phyloP scores from a whole-genome alignment of 37 sponge, comb jelly and placozoan genomes.

The Aphrocallistes beatrix region DNA sequence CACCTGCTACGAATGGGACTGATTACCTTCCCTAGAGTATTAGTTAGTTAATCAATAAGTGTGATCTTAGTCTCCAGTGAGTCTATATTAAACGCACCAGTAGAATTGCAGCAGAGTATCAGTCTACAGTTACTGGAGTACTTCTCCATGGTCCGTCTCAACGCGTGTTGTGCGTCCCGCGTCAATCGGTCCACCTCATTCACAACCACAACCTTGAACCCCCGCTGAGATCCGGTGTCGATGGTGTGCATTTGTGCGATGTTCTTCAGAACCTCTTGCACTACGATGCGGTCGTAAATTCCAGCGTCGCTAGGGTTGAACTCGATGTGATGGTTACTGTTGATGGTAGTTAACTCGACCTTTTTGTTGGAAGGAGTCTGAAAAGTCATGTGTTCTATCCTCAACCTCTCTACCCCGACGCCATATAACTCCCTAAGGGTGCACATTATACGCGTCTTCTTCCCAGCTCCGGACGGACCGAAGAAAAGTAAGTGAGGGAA shows the following conservation, averaged over 20 bases:
- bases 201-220: conserved; percentile 85
- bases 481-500: conserved; percentile 92
- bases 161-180: conserved; percentile 88
- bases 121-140: conserved; percentile 81
- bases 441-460: conserved; percentile 97
- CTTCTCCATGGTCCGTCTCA: conserved; percentile 98
- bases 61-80: too few relatives aligned
- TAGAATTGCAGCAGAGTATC: conserved; percentile 93
- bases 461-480: conserved; percentile 97
- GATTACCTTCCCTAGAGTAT: conserved; percentile 57
- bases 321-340: conserved; percentile 96
- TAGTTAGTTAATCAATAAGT: background rate
- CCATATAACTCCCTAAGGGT: conserved; percentile 89
- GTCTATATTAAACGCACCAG: conserved; percentile 44
- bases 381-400: conserved; percentile 81
- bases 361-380: conserved; percentile 98
- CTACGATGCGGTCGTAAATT: conserved; percentile 77
- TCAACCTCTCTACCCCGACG: conserved; percentile 80
- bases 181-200: conserved; percentile 86
- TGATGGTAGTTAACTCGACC: conserved; percentile 79
- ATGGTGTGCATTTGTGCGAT: conserved; percentile 80
- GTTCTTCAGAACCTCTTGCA: conserved; percentile 83
- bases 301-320: conserved; percentile 97
- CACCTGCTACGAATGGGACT: conserved; percentile 89
- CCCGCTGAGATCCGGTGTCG: conserved; percentile 48